Evolutionary conservation across 2,888 invertebrate genomes (phyloP).

Genomic region (Hemaris fuciformis): DNA sequence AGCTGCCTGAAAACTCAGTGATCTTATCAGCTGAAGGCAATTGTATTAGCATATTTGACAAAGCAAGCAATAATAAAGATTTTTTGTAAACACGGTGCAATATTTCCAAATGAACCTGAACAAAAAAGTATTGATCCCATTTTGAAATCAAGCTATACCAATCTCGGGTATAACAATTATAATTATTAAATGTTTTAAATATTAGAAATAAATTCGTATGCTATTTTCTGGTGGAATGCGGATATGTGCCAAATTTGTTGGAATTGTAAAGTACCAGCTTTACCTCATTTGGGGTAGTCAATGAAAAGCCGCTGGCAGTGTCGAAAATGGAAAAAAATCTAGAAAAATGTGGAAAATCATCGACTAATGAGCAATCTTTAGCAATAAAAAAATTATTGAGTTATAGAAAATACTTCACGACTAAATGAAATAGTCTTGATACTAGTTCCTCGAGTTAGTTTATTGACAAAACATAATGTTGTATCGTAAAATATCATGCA

Average conservation of each 20-base stretch:
- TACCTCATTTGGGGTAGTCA: not conserved
- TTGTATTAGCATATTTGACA: too few relatives aligned
- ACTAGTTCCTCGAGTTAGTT: constrained; percentile 55
- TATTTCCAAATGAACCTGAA: too few relatives aligned
- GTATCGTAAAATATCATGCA: constrained; percentile 53
- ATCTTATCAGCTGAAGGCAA: too few relatives aligned
- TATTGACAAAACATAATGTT: constrained; percentile 34
- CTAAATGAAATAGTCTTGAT: constrained; percentile 6
- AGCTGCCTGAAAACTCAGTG: too few relatives aligned
- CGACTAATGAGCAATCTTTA: not conserved
- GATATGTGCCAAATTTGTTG: not conserved
- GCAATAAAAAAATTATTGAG: constrained; percentile 1
- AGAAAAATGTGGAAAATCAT: not conserved
- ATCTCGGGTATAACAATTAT: too few relatives aligned
- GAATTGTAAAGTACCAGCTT: not conserved
- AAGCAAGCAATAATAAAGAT: too few relatives aligned
- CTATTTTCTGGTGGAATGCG: too few relatives aligned
- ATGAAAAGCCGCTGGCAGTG: not conserved
- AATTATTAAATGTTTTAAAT: too few relatives aligned
- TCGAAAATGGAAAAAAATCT: not conserved
- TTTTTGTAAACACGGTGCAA: too few relatives aligned
- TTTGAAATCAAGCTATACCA: not conserved
- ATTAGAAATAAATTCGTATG: too few relatives aligned
- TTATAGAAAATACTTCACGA: not conserved
- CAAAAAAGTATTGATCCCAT: too few relatives aligned